These are phyloP conservation scores for Diplosoma virens DNA, from an alignment of 23 tunicate genomes.

Conservation along the genomic window DNA sequence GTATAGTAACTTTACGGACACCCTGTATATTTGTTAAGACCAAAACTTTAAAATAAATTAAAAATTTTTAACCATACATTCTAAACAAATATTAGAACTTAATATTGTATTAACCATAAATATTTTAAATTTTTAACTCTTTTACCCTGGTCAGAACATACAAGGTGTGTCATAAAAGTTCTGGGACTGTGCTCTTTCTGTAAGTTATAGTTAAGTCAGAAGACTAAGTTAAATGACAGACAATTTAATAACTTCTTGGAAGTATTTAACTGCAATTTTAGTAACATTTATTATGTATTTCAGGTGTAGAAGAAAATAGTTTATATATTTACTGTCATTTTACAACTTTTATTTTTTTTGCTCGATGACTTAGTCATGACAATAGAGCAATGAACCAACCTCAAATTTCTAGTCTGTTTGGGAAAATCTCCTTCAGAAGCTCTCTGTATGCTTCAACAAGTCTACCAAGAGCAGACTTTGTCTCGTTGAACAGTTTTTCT, in stretches of 20 bases:
- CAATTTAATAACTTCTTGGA: conserved; percentile 4
- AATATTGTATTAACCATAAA: too few species aligned
- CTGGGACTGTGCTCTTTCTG: background rate
- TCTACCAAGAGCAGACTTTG: conserved; percentile 14
- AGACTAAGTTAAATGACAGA: conserved; percentile 5
- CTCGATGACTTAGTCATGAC: background rate
- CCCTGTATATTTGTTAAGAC: too few species aligned
- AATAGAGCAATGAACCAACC: conserved; percentile 6
- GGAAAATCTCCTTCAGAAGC: background rate
- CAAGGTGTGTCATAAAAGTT: conserved; percentile 9
- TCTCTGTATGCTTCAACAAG: conserved; percentile 16
- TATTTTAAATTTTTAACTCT: too few species aligned
- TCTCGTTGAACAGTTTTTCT: conserved; percentile 3
- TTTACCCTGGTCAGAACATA: too few species aligned
- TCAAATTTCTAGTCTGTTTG: conserved; percentile 5
- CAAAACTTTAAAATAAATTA: too few species aligned
- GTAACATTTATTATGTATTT: conserved; percentile 2
- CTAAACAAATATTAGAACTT: too few species aligned
- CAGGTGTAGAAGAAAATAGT: background rate
- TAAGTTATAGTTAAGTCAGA: background rate
- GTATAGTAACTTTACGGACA: too few species aligned
- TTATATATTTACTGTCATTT: conserved; percentile 9
- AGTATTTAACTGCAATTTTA: conserved; percentile 4
- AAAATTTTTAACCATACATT: too few species aligned
- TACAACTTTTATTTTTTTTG: background rate